phyloP scores from a whole-genome alignment of 2,888 invertebrate genomes.

The Malthinus seriepunctatus region DNA sequence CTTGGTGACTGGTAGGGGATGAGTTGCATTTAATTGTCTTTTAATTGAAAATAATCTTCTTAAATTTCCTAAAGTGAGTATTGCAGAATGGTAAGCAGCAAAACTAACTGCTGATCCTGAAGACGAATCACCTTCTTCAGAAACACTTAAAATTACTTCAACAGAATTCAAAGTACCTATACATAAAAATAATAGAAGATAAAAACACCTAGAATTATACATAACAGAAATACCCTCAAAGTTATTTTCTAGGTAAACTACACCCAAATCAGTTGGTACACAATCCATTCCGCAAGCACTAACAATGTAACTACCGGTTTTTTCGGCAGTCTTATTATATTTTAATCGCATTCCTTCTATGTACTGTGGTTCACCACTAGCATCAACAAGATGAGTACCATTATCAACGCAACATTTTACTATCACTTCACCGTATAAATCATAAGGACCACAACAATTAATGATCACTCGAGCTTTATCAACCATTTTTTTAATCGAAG shows the following conservation, averaged over 20 bases:
- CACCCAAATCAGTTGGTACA: constrained; percentile 88
- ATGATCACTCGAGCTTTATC: constrained; percentile 75
- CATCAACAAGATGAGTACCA: constrained; percentile 86
- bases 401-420: constrained; percentile 80
- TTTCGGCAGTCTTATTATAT: constrained; percentile 73
- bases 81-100: constrained; percentile 90
- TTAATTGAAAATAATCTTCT: constrained; percentile 57
- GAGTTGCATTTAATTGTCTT: constrained; percentile 65
- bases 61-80: constrained; percentile 72
- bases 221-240: constrained; percentile 64
- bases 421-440: constrained; percentile 88
- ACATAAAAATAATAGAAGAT: constrained; percentile 11
- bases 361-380: constrained; percentile 85
- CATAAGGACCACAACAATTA: constrained; percentile 92
- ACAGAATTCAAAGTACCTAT: constrained; percentile 75
- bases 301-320: constrained; percentile 82
- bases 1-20: constrained; percentile 64
- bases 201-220: background rate
- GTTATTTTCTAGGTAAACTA: constrained; percentile 73
- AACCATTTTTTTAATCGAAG: constrained; percentile 82
- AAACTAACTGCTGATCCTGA: constrained; percentile 59
- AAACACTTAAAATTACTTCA: constrained; percentile 66
- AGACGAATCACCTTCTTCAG: constrained; percentile 58
- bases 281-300: constrained; percentile 94
- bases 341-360: constrained; percentile 64